Base-by-base conservation (phyloP, 2,888 invertebrate species). In the Hirtodrosophila histrioides region DNA sequence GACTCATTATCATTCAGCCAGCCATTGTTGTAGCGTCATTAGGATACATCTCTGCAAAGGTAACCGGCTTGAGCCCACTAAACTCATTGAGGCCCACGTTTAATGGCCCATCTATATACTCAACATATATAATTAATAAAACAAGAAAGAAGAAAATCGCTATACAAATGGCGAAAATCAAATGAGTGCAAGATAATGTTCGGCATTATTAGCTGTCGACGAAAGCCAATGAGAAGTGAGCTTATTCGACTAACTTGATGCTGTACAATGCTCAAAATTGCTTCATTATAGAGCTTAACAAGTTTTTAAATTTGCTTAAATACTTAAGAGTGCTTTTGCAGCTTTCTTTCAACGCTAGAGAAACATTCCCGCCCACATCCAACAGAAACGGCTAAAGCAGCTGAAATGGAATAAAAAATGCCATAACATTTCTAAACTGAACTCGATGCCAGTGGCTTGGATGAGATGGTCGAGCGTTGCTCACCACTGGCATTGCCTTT, bases 261-360 rank as follows among this genome's bases (percentile, higher is more conserved):
- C 68, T 39, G 10, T 31, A 43, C 60, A 68, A 56, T 62, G 63
- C 58, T 45, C 51, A 44, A 73, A 78, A 85, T 82, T 75, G 68
- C 76, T 82, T 76, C 81, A 83, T 83, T 78, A 84, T 69, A 41
- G 51, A 66, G 78, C 86, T 84, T 86, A 84, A 76, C 69, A 86
- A 86, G 84, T 80, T 84, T 84, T 86, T 66, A 74, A 84, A 86
- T 86, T 86, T 86, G 72, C 86, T 86, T 84, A 84, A 84, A 78
- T 72, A 74, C 83, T 84, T 84, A 78, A 70, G 50, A 56, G 64
- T 45, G 46, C 63, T 65, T 44, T 49, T 43, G 41, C 58, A 37
- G 56, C 49, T 50, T 43, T 45, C 37, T 53, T 37, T 43, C 53
- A 51, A 43, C 43, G 49, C 63, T 67, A 40, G 29, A 40, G 39